Base-by-base conservation (phyloP, 1,140 invertebrate species). In the Drosophila willistoni region DNA sequence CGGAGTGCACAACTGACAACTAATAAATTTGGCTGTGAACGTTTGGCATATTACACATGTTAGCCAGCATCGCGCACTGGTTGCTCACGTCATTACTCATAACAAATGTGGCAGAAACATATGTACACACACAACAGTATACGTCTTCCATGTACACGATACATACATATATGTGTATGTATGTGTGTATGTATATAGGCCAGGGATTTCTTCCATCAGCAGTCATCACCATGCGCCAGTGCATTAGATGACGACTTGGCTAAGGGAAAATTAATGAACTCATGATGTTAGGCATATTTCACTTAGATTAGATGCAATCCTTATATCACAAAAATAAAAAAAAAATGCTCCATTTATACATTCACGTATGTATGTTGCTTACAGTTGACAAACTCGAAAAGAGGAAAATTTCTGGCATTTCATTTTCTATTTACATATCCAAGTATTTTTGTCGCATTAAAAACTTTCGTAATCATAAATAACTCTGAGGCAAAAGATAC, bases 401-500 rank as follows among this genome's bases (percentile, higher is more conserved):
- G 64, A 14, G 77, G 67, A 65, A 83, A 83, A 71, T 87, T 71
- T 68, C 56, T 71, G 56, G 68, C 73, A 79, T 86, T 86, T 87
- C 29, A 65, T 78, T 81, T 72, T 69, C 66, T 54, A 84, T 81
- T 84, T 68, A 60, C 54, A 47, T 47, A 47, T 47, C 9, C 14
- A 19, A 70, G 62, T 68, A 47, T 54, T 74, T 36, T 36, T 47
- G 47, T 10, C 39, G 72, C 72, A 74, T 85, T 80, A 68, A 76
- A 86, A 86, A 79, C 81, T 84, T 89, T 89, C 63, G 70, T 82
- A 87, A 87, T 87, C 84, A 87, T 87, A 87, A 89, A 80, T 83
- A 84, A 72, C 77, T 72, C 67, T 44, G 77, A 62, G 70, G 59
- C 63, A 51, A 51, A 51, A 9, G 44, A 51, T 62, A 64, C 71